Percentiles rank a stretch among this genome's conserved stretches.
Conservation (phyloP, 2,797 vertebrate genomes). For the Galagoides demidoff region DNA sequence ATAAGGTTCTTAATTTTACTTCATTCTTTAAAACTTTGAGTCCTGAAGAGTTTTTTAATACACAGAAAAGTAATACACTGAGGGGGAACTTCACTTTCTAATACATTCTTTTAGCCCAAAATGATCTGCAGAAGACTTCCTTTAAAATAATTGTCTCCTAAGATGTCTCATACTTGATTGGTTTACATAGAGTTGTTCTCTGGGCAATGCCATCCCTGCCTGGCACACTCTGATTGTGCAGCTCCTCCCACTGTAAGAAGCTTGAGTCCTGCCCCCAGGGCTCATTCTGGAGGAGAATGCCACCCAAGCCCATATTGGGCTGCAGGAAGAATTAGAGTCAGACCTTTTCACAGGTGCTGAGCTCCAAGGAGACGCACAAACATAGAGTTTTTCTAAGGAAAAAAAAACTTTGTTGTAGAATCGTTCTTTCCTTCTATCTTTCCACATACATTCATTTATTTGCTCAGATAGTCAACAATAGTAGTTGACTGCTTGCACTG, state of each 20-base stretch:
- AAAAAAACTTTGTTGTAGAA: background rate
- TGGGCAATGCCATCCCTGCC: background rate
- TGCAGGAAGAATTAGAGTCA: no score
- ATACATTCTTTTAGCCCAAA: background rate
- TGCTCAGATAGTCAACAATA: background rate
- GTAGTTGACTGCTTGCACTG: background rate
- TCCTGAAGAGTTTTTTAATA: background rate
- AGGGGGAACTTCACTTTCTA: background rate
- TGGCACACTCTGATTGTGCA: rapidly evolving
- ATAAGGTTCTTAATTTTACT: background rate
- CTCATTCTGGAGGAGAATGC: background rate
- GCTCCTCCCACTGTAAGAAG: background rate
- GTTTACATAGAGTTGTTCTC: background rate
- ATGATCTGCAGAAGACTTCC: background rate
- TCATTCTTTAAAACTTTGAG: background rate
- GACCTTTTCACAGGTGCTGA: background rate
- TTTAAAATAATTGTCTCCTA: background rate
- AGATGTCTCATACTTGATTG: background rate
- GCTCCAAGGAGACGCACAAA: background rate
- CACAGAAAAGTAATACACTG: background rate
- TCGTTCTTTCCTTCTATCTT: background rate
- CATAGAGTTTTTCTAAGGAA: background rate
- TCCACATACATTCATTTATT: background rate
- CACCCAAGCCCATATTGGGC: no score
- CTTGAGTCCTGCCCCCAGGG: background rate